Conservation (phyloP, 2,113 vertebrate species). For the Lophura nycthemera region DNA sequence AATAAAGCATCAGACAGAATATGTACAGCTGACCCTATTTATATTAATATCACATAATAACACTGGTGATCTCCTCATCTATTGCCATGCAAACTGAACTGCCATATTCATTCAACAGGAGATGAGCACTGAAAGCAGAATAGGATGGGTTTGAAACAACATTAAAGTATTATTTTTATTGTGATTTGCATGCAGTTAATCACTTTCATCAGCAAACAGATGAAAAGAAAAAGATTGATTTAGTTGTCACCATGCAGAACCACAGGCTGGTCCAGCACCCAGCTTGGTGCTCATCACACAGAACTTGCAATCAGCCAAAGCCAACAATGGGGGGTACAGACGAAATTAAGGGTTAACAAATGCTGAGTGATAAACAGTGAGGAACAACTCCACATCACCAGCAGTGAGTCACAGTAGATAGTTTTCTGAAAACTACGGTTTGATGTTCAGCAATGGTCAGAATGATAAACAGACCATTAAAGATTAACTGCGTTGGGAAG, state of each 20-base stretch:
- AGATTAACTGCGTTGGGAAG: background rate
- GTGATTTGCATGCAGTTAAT: slow-evolving; percentile 7
- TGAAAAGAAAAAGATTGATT: background rate
- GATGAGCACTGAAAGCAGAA: background rate
- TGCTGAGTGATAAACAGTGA: background rate
- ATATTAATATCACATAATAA: background rate
- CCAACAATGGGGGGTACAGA: background rate
- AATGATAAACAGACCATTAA: slow-evolving; percentile 39
- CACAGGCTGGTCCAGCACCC: background rate
- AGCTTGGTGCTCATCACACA: background rate
- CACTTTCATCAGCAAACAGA: background rate
- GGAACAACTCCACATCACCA: background rate
- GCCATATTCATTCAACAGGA: background rate
- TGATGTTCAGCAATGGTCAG: background rate
- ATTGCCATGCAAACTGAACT: background rate
- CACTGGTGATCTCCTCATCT: background rate
- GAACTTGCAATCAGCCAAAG: slow-evolving; percentile 17
- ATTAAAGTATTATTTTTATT: background rate
- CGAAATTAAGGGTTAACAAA: slow-evolving; percentile 40
- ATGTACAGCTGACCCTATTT: slow-evolving; percentile 37
- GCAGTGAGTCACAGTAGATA: background rate
- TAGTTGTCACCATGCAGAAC: background rate
- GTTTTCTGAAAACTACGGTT: slow-evolving; percentile 26
- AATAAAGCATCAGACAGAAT: slow-evolving; percentile 39
- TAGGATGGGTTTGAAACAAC: background rate